Evolutionary conservation across 2,113 vertebrate species (phyloP).

Genomic region (Lynx canadensis): DNA sequence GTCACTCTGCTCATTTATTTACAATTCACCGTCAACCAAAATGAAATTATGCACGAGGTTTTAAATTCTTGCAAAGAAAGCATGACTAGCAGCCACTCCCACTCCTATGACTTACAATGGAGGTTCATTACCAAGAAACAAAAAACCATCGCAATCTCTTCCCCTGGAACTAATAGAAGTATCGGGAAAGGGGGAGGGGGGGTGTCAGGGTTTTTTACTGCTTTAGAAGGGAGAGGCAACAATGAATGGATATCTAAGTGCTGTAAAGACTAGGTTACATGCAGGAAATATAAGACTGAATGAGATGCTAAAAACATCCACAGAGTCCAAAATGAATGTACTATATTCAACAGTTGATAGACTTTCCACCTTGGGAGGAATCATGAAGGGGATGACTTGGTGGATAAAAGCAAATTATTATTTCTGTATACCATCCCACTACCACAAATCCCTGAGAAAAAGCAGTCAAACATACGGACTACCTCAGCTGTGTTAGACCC

Average conservation of each 20-base stretch:
- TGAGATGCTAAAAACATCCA: not conserved
- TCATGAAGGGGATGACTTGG: not conserved
- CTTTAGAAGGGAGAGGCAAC: conserved; percentile 17
- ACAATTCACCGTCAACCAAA: conserved; percentile 19
- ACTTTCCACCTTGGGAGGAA: not conserved
- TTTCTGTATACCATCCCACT: not conserved
- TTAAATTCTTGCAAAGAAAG: conserved; percentile 15
- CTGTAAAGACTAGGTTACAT: not conserved
- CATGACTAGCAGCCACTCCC: not conserved
- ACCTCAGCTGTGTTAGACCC: not conserved
- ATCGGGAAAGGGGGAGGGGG: not conserved
- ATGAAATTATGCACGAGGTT: conserved; percentile 29
- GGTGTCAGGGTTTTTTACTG: not conserved
- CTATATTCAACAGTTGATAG: not conserved
- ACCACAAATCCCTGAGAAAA: not conserved
- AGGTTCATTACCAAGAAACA: not conserved
- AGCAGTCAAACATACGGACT: not conserved
- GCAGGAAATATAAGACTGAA: not conserved
- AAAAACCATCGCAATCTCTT: not conserved
- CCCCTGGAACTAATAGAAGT: not conserved
- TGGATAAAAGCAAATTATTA: conserved; percentile 20
- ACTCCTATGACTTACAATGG: not conserved
- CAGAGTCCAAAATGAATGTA: not conserved
- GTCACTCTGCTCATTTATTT: conserved; percentile 24
- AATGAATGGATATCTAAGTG: not conserved